Evolutionary conservation across 1,140 invertebrate genomes (phyloP), one percentile per base, ranked within the genome.

Genomic region (Hypothenemus hampei): DNA sequence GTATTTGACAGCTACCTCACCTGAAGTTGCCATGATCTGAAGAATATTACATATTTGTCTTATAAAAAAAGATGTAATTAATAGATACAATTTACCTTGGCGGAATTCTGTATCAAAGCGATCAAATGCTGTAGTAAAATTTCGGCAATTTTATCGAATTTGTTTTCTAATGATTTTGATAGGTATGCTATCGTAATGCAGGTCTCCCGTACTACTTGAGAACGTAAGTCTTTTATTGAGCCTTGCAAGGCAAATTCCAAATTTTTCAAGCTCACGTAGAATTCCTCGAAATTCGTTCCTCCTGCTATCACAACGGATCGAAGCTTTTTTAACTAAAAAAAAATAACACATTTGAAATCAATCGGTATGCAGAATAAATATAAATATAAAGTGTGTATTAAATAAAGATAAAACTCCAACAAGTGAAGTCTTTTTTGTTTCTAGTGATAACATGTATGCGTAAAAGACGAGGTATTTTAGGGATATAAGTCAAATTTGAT

Each of bases 171-270:
- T 26, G 82, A 80, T 71, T 93, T 89, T 39, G 92, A 86, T 71
- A 96, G 80, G 75, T 85, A 96, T 19, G 93, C 92, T 52, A 98
- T 83, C 1, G 93, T 93, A 39, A 98, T 91, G 70, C 93, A 97
- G 0, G 89, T 90, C 73, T 98, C 96, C 53, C 95, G 78, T 0
- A 93, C 92, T 47, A 97, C 90, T 76, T 80, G 78, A 58, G 85
- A 94, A 65, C 95, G 78, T 2, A 98, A 76, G 77, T 98, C 95
- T 75, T 90, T 93, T 53, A 93, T 81, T 44, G 89, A 86, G 15
- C 81, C 78, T 46, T 92, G 81, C 64, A 98, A 87, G 8, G 90
- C 77, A 51, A 85, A 76, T 51, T 94, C 91, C 35, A 95, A 67
- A 49, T 79, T 81, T 65, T 90, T 85, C n/a, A 97, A 73, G 54